A percentile compares a stretch with the other conserved stretches of the same genome.
Evolutionary conservation across 2,113 vertebrate species (phyloP).

Genomic region (Gavialis gangeticus): DNA sequence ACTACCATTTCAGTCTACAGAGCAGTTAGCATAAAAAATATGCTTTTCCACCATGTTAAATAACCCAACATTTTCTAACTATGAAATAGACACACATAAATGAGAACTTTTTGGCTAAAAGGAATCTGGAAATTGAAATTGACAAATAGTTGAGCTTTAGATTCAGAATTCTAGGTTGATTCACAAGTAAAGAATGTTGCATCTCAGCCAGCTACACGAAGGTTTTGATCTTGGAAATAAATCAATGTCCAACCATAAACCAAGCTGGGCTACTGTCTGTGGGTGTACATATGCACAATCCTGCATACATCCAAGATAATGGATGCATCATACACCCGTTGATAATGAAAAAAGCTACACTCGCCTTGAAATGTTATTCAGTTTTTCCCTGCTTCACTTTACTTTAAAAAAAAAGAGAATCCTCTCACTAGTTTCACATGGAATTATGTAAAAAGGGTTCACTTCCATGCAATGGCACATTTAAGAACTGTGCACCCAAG

Average conservation of each 20-base stretch:
- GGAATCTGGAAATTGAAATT: background rate
- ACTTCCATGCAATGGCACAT: background rate
- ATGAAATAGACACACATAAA: background rate
- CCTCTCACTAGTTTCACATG: accelerated
- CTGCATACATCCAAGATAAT: background rate
- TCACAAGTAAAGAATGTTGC: background rate
- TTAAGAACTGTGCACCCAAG: background rate
- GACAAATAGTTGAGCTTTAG: background rate
- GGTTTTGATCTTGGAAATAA: constrained; percentile 43
- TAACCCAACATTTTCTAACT: background rate
- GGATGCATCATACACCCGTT: background rate
- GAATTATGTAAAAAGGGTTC: background rate
- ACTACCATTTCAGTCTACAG: background rate
- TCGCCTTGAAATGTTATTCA: background rate
- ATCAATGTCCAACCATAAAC: background rate
- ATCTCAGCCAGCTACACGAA: background rate
- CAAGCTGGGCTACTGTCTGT: background rate
- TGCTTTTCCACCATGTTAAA: background rate
- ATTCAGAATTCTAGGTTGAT: background rate
- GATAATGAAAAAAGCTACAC: background rate
- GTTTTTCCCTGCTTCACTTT: background rate
- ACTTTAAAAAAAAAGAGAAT: background rate
- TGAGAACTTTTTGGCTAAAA: background rate
- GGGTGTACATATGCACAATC: background rate
- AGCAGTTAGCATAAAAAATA: background rate